Conservation (phyloP, 2,797 vertebrate species). For the Arctocebus calabarensis region DNA sequence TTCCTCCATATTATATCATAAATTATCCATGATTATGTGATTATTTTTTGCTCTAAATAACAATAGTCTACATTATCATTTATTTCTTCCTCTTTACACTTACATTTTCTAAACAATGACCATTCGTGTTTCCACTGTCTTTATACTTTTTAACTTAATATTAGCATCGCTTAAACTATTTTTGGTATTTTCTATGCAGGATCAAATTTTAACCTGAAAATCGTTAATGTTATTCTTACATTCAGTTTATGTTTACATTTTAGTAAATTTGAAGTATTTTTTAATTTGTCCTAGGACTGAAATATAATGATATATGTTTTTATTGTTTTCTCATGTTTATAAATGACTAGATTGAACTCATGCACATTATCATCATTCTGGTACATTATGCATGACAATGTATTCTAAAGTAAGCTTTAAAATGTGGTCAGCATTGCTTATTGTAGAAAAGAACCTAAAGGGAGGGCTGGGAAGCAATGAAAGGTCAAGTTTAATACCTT, state of each 20-base stretch:
- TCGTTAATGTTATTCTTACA: neutral
- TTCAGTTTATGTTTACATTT: conserved; percentile 8
- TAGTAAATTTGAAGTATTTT: conserved; percentile 39
- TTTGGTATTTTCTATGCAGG: neutral
- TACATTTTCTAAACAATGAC: conserved; percentile 17
- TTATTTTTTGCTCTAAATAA: conserved; percentile 48
- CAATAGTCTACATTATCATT: neutral
- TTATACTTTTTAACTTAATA: conserved; percentile 19
- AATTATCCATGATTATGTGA: neutral
- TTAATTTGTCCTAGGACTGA: neutral
- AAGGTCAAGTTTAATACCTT: conserved; percentile 1
- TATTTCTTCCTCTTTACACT: neutral
- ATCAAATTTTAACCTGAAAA: neutral
- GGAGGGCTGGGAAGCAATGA: neutral
- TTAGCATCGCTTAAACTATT: conserved; percentile 4
- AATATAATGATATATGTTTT: neutral
- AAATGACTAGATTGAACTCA: neutral
- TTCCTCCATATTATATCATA: neutral
- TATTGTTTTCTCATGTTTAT: neutral
- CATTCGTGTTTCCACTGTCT: neutral
- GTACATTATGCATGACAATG: neutral
- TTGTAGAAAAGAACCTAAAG: neutral
- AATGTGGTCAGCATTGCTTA: conserved; percentile 23
- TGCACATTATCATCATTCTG: conserved; percentile 17
- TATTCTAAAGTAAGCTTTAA: conserved; percentile 38